Evolutionary conservation across 2,888 invertebrate species (phyloP), one percentile per base, ranked within the genome.

Genomic region (Aleiodes alternator): DNA sequence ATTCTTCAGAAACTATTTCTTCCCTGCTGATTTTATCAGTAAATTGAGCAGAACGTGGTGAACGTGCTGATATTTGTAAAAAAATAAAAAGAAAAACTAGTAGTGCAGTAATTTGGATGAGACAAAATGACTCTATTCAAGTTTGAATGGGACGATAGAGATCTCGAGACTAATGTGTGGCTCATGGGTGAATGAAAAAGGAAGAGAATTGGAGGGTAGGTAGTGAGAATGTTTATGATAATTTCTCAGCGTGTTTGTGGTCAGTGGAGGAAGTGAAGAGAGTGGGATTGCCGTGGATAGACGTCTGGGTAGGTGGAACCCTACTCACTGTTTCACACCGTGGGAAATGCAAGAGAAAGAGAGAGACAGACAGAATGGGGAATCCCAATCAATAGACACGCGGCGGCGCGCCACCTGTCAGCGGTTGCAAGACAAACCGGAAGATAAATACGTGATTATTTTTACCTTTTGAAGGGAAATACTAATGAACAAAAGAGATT

Each of bases 341-440:
- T 3, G 1, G 38, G 38, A 57, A 56, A 72, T 68, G 73, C 56
- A 64, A 70, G 66, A 74, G 50, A 66, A 71, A 69, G 48, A 69
- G 75, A 69, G 64, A 72, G 51, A 69, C 69, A 43, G 79, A 76
- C 74, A 48, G 69, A 77, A 59, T 23, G 79, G 81, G 79, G 80
- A 80, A 78, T 77, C 79, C 83, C 84, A 86, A 85, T 86, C 86
- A 84, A 86, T 86, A 84, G 83, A 82, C 82, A 83, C 83, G 85
- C 84, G 84, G 81, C 83, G 84, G 84, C 84, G 84, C 85, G 82
- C 81, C 84, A 84, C 83, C 84, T 85, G 85, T 86, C 85, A 84
- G 82, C 84, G 81, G 77, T 79, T 76, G 76, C 79, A 80, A 80
- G 80, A 83, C 82, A 82, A 83, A 82, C 81, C 81, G 82, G 79